Conservation (phyloP, 92 coral and sea anemone genomes). For the Anthopleura xanthogrammica region DNA sequence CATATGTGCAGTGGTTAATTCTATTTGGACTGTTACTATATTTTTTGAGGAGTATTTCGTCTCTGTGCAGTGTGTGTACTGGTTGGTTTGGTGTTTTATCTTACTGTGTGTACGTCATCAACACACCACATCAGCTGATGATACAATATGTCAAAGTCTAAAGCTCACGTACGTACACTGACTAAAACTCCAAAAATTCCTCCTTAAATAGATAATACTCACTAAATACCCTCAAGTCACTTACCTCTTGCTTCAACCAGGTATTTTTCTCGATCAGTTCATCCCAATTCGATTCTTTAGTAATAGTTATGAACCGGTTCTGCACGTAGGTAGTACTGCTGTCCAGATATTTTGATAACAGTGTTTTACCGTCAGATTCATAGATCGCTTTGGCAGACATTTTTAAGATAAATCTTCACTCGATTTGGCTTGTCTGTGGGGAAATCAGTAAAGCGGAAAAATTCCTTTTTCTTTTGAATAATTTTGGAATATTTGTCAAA, state of each 20-base stretch:
- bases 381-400: conserved; percentile 98
- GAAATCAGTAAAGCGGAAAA: background rate
- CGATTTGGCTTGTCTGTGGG: background rate
- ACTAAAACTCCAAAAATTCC: background rate
- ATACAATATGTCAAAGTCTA: background rate
- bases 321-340: conserved; percentile 48
- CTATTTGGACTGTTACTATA: background rate
- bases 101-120: background rate
- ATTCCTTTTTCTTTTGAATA: background rate
- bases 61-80: no score
- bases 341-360: conserved; percentile 66
- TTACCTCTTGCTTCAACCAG: conserved; percentile 82
- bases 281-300: conserved; percentile 70
- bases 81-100: no score
- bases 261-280: conserved; percentile 62
- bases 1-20: no score
- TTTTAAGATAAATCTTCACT: background rate
- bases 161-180: no score
- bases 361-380: conserved; percentile 88
- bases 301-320: conserved; percentile 68
- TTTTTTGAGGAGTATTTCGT: background rate
- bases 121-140: background rate
- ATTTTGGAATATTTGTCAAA: background rate
- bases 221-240: background rate
- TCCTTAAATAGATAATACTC: background rate